Evolutionary conservation across 2,888 invertebrate genomes (phyloP), one percentile per base, ranked within the genome.

Genomic region (Trachelus troglodyta): DNA sequence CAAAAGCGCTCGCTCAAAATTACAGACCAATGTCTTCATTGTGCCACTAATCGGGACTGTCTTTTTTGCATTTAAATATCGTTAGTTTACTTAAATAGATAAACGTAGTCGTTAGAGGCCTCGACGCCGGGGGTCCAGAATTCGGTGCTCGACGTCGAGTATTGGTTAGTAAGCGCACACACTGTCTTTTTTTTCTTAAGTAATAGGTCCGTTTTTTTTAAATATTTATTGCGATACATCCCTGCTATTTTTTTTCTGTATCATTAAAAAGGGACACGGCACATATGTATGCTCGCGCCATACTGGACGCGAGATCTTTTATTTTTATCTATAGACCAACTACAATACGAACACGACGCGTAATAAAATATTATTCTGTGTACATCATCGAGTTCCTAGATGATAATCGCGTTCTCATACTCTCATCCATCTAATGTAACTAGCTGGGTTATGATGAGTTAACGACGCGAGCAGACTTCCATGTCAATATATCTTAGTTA

Each of bases 151-250:
- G 80, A 77, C 80, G 79, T 77, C 81, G 79, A 81, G 71, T 71
- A 35, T 79, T 80, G 83, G 86, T 89, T 89, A 89, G 87, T 89
- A 90, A 89, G 89, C 89, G 87, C 88, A 89, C 89, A 89, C 89
- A 88, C 89, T 88, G 89, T 89, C 88, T 89, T 88, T 90, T 88
- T 56, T 56, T 56, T 56, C 56, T 56, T 56, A 56, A 23, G 87
- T 89, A 83, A 85, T 89, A 89, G 85, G 85, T 89, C 86, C 86
- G 85, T 87, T 87, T 80, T 86, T 40, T 56, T 56, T 23, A 0
- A 56, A 23, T 56, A 56, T 56, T 56, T 56, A 56, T 56, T 56
- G 56, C 56, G 56, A 56, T 56, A 23, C 56, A 56, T 56, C 23
- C 23, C 56, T 86, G 85, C 83, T 34, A 77, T 79, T 69, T 77